phyloP scores from a whole-genome alignment of 2,797 vertebrate species.

The Neosilurus hyrtlii region DNA sequence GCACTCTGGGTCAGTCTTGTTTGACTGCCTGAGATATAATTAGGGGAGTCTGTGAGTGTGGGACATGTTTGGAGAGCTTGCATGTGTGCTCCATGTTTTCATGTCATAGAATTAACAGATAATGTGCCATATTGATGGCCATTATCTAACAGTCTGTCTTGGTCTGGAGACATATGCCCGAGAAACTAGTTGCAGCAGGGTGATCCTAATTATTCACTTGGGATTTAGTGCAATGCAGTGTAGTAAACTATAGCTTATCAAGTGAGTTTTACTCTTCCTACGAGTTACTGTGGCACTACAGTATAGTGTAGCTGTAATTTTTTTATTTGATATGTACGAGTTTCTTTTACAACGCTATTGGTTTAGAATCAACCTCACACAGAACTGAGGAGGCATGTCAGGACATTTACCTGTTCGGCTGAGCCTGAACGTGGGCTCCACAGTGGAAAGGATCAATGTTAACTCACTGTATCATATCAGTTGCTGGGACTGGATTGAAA shows the following conservation, averaged over 20 bases:
- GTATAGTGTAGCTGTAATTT: neutral
- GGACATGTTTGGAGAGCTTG: slow-evolving; percentile 1
- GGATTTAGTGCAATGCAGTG: neutral
- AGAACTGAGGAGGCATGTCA: neutral
- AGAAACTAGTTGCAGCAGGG: slow-evolving; percentile 1
- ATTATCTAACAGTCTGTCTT: neutral
- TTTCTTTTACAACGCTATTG: neutral
- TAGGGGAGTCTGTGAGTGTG: slow-evolving; percentile 10
- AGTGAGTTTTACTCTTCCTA: neutral
- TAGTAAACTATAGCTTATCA: neutral
- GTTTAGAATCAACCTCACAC: neutral
- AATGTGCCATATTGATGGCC: slow-evolving; percentile 3
- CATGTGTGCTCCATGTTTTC: slow-evolving; percentile 7
- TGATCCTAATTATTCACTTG: slow-evolving; percentile 8
- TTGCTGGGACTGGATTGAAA: neutral
- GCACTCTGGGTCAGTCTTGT: neutral
- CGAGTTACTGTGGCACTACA: neutral
- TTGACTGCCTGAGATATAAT: slow-evolving; percentile 36
- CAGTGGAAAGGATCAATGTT: neutral
- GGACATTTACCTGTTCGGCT: neutral
- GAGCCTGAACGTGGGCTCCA: neutral
- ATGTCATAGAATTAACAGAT: neutral
- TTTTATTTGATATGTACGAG: neutral
- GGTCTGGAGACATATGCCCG: neutral
- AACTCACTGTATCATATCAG: neutral